phyloP scores from a whole-genome alignment of 2,888 invertebrate species.

The Cantharis flavilabris region DNA sequence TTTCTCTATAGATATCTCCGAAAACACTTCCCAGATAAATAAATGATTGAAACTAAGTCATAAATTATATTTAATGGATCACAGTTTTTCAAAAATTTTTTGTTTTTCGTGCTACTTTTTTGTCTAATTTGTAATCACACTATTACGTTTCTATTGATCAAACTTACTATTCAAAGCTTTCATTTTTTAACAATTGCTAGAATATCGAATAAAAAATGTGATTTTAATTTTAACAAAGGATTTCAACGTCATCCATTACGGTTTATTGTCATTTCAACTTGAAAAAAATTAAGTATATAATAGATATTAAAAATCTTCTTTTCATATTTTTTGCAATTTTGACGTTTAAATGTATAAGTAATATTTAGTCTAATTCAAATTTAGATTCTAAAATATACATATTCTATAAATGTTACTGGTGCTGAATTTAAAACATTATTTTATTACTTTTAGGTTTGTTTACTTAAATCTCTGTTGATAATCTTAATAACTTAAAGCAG shows the following conservation, averaged over 20 bases:
- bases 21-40: background rate
- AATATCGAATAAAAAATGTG: background rate
- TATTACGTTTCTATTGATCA: background rate
- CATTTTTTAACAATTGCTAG: background rate
- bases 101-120: background rate
- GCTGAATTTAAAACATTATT: background rate
- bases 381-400: background rate
- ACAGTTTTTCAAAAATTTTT: background rate
- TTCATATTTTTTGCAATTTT: background rate
- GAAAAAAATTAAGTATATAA: background rate
- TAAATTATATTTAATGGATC: background rate
- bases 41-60: background rate
- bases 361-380: background rate
- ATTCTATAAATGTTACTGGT: background rate
- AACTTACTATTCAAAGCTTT: background rate
- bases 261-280: background rate
- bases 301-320: background rate
- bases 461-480: background rate
- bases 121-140: background rate
- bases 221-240: background rate
- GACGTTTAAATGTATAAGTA: background rate
- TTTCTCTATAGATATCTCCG: background rate
- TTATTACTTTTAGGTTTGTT: background rate
- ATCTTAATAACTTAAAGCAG: background rate
- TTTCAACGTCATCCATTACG: background rate